These are phyloP conservation scores for Myotis lucifugus DNA, from an alignment of 2,113 vertebrate species.

Conservation along the genomic window DNA sequence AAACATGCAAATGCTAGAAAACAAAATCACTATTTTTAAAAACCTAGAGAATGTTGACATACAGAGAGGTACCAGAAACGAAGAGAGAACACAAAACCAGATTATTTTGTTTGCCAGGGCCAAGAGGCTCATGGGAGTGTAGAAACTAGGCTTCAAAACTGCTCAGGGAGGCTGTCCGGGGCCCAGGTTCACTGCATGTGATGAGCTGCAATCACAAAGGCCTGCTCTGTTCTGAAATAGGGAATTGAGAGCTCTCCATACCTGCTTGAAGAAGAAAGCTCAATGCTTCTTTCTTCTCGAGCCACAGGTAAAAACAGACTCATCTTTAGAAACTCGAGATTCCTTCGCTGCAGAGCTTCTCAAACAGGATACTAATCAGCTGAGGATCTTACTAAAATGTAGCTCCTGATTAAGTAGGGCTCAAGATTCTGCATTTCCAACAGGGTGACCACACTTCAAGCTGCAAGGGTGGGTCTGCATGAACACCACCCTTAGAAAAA, in stretches of 20 bases:
- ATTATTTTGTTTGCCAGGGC: neutral
- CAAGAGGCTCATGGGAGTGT: neutral
- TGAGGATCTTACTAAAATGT: neutral
- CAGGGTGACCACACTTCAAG: neutral
- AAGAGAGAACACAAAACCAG: neutral
- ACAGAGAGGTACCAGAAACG: neutral
- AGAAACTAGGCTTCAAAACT: neutral
- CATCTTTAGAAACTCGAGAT: constrained; percentile 52
- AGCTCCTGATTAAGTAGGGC: neutral
- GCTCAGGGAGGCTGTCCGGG: neutral
- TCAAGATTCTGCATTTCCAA: constrained; percentile 4
- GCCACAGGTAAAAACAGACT: constrained; percentile 46
- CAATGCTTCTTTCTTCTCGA: constrained; percentile 47
- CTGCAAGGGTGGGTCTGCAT: neutral
- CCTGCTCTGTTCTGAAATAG: neutral
- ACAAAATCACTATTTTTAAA: neutral
- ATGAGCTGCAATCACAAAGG: neutral
- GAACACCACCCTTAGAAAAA: constrained; percentile 2
- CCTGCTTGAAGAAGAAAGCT: constrained; percentile 40
- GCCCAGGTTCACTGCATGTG: neutral
- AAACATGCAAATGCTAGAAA: neutral
- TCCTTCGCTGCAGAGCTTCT: constrained; percentile 12
- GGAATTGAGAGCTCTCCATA: neutral
- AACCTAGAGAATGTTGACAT: neutral
- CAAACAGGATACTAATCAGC: constrained; percentile 13